phyloP scores from a whole-genome alignment of 2,113 vertebrate genomes.

The Axis porcinus region DNA sequence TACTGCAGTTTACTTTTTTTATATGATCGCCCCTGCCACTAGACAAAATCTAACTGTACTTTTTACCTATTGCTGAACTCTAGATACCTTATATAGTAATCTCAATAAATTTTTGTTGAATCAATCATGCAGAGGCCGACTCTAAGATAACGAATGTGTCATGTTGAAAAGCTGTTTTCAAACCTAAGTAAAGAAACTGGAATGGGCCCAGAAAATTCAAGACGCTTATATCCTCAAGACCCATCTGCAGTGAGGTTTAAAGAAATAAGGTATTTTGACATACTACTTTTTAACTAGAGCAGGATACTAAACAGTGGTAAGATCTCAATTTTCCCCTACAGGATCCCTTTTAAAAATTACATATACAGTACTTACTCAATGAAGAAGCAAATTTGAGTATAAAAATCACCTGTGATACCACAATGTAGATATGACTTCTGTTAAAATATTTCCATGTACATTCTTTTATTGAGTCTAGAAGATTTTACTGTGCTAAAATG shows the following conservation, averaged over 20 bases:
- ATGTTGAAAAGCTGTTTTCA: slow-evolving; percentile 9
- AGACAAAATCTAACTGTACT: neutral
- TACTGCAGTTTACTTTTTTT: neutral
- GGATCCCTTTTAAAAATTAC: neutral
- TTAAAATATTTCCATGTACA: neutral
- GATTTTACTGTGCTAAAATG: neutral
- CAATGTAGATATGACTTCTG: neutral
- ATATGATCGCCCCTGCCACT: neutral
- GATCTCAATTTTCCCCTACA: neutral
- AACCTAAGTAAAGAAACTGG: neutral
- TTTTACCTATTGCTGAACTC: neutral
- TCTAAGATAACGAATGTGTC: neutral
- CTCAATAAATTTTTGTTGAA: neutral
- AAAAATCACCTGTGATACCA: neutral
- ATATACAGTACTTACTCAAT: neutral
- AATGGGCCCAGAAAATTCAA: neutral
- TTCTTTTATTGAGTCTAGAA: neutral
- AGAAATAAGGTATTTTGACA: neutral
- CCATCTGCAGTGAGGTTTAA: neutral
- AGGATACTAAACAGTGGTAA: neutral
- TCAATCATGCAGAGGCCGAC: neutral
- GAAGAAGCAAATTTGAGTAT: neutral
- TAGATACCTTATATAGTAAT: neutral
- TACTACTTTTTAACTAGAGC: neutral
- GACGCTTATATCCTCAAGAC: neutral